Percentiles rank a stretch among this genome's conserved stretches.
These are phyloP conservation scores for Nomada fucata DNA, from an alignment of 2,888 invertebrate species.

Conservation along the genomic window DNA sequence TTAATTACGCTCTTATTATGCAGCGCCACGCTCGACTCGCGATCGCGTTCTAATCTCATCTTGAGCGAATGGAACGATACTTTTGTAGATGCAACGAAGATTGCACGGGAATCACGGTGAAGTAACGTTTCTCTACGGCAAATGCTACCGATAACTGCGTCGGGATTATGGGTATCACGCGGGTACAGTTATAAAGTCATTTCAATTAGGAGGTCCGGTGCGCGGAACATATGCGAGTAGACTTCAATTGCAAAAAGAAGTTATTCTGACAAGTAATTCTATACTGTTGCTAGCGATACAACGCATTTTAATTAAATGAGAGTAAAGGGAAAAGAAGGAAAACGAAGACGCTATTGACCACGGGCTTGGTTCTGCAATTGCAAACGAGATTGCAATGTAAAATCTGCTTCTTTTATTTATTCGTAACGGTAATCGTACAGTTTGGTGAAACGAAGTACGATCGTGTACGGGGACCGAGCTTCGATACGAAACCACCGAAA, in stretches of 20 bases:
- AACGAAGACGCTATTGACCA: too few species aligned
- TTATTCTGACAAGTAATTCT: too few species aligned
- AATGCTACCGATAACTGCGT: constrained; percentile 14
- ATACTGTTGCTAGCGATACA: neutral
- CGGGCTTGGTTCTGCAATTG: neutral
- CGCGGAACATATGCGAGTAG: neutral
- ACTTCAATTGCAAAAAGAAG: too few species aligned
- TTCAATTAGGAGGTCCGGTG: constrained; percentile 2
- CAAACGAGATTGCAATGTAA: neutral
- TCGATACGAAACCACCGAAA: neutral
- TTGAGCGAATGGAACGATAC: constrained; percentile 31
- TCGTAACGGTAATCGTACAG: neutral
- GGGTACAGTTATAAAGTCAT: constrained; percentile 7
- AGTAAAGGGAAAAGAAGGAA: neutral
- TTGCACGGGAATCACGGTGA: constrained; percentile 13
- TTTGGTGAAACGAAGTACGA: neutral
- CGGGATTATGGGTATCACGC: constrained; percentile 36
- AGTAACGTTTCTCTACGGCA: constrained; percentile 14
- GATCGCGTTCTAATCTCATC: constrained; percentile 32
- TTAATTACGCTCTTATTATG: constrained; percentile 73
- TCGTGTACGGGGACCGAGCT: neutral
- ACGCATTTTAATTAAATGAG: neutral
- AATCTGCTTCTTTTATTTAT: neutral
- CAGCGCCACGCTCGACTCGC: constrained; percentile 45
- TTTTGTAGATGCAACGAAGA: constrained; percentile 4